Evolutionary conservation across 2,888 invertebrate species (phyloP).

Genomic region (Pristionchus exspectatus): DNA sequence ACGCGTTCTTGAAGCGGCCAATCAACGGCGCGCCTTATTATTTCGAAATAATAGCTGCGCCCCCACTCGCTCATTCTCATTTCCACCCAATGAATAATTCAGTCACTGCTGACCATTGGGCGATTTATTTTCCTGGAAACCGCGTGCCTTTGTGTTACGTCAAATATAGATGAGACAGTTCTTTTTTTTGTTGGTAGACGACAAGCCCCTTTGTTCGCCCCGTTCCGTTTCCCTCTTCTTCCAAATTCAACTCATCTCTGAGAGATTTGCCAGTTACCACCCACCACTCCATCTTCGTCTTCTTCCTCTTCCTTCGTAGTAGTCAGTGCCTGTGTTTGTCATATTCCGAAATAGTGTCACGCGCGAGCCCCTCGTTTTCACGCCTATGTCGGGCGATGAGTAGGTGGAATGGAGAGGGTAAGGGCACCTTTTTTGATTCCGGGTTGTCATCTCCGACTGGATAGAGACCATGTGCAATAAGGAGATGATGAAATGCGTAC

Average conservation of each 20-base stretch:
- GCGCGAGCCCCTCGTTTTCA: too few species aligned
- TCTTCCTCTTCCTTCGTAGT: constrained; percentile 7
- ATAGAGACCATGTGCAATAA: too few species aligned
- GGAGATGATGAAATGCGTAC: too few species aligned
- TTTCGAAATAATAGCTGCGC: constrained; percentile 21
- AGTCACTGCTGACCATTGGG: background rate
- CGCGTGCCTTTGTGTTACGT: background rate
- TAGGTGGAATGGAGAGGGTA: too few species aligned
- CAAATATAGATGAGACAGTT: background rate
- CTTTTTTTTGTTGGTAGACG: background rate
- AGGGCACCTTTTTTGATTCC: too few species aligned
- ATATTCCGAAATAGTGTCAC: background rate
- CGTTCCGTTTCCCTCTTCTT: background rate
- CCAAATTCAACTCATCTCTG: background rate
- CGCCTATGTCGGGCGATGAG: too few species aligned
- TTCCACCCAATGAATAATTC: constrained; percentile 19
- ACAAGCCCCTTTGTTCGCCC: background rate
- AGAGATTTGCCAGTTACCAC: background rate
- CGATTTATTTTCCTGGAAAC: background rate
- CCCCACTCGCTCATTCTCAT: constrained; percentile 1
- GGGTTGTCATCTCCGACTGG: too few species aligned
- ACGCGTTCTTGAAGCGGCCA: constrained; percentile 3
- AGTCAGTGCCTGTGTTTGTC: background rate
- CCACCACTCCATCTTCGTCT: too few species aligned
- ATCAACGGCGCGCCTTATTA: constrained; percentile 18